Conservation (phyloP, 2,888 invertebrate species). For the Epistrophe grossulariae region DNA sequence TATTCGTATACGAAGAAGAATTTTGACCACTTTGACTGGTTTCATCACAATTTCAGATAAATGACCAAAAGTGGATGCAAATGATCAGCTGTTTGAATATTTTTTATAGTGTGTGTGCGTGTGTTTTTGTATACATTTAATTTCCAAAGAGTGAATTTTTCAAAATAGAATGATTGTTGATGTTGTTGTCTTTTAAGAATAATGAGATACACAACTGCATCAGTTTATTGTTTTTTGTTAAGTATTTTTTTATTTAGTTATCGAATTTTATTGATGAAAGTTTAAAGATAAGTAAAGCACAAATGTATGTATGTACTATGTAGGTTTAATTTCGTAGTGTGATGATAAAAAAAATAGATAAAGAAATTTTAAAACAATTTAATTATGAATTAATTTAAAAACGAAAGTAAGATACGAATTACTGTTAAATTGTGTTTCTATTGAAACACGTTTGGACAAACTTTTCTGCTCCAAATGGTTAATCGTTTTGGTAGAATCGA, state of each 20-base stretch:
- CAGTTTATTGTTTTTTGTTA: neutral
- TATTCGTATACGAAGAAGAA: slow-evolving; percentile 13
- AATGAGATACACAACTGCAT: neutral
- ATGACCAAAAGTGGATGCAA: neutral
- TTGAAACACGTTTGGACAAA: too few species aligned
- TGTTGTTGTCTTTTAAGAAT: neutral
- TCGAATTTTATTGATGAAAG: neutral
- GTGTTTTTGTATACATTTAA: neutral
- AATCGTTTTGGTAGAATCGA: too few species aligned
- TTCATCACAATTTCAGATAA: neutral
- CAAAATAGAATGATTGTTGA: neutral
- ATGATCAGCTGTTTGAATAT: slow-evolving; percentile 23
- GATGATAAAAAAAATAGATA: neutral
- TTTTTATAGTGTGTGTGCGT: neutral
- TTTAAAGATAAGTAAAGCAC: neutral
- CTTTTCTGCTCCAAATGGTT: too few species aligned
- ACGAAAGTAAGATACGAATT: neutral
- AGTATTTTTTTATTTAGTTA: neutral
- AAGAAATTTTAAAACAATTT: neutral
- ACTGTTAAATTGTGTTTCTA: neutral
- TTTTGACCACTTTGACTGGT: neutral
- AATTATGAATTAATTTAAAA: neutral
- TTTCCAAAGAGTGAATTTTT: neutral
- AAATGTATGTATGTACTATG: too few species aligned
- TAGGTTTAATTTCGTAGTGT: too few species aligned